Percentiles rank a stretch among this genome's conserved stretches.
Evolutionary conservation across 2,888 invertebrate species (phyloP).

Genomic region (Pollenia labialis): DNA sequence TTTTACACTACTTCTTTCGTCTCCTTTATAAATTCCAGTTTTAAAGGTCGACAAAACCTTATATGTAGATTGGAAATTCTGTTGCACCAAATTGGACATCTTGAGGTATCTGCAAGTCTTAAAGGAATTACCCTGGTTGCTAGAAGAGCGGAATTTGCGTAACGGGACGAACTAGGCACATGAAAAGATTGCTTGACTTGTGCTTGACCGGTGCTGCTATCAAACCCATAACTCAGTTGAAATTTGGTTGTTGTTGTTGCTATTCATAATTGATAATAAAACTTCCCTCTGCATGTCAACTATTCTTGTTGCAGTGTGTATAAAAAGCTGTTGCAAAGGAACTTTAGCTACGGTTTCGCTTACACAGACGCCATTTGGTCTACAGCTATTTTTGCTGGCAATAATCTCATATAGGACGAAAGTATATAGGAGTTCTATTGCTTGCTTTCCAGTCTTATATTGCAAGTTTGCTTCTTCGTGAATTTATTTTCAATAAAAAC

Average conservation of each 20-base stretch:
- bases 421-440: slow-evolving; percentile 17
- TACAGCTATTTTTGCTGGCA: slow-evolving; percentile 20
- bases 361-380: slow-evolving; percentile 18
- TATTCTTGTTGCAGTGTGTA: slow-evolving; percentile 31
- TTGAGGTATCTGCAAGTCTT: too few species aligned
- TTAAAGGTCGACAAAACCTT: too few species aligned
- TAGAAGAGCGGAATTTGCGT: too few species aligned
- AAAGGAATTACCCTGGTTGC: too few species aligned
- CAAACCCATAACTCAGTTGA: background rate
- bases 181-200: too few species aligned
- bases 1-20: too few species aligned
- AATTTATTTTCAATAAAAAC: slow-evolving; percentile 23
- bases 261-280: slow-evolving; percentile 26
- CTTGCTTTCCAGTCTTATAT: slow-evolving; percentile 24
- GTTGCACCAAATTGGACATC: too few species aligned
- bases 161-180: too few species aligned
- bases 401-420: slow-evolving; percentile 1
- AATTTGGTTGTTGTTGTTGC: slow-evolving; percentile 17
- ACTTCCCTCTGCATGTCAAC: slow-evolving; percentile 39
- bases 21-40: too few species aligned
- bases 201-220: too few species aligned
- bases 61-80: too few species aligned
- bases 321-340: slow-evolving; percentile 31
- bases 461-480: slow-evolving; percentile 33
- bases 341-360: slow-evolving; percentile 35